phyloP scores from a whole-genome alignment of 2,888 invertebrate species.

The Folsomia candida region DNA sequence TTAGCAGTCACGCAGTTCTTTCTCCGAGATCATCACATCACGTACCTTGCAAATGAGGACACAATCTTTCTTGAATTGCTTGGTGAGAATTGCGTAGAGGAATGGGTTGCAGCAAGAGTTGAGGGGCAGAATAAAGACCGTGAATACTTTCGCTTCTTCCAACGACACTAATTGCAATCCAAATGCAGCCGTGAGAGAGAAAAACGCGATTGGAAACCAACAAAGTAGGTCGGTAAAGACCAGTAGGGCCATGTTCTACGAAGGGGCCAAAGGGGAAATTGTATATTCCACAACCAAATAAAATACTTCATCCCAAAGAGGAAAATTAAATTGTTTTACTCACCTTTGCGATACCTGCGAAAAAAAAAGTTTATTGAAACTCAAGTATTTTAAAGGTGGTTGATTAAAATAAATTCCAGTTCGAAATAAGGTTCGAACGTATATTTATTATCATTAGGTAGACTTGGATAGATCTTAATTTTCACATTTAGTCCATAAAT shows the following conservation, averaged over 20 bases:
- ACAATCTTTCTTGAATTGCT: constrained; percentile 96
- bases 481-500: too few relatives aligned
- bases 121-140: constrained; percentile 90
- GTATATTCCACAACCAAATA: too few relatives aligned
- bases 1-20: neutral
- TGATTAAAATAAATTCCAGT: too few relatives aligned
- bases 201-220: constrained; percentile 97
- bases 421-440: too few relatives aligned
- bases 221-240: constrained; percentile 97
- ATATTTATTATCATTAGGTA: too few relatives aligned
- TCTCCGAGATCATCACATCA: neutral
- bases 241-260: constrained; percentile 91
- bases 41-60: constrained; percentile 79
- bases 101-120: constrained; percentile 98
- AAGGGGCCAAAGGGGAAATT: too few relatives aligned
- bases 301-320: too few relatives aligned
- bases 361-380: too few relatives aligned
- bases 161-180: constrained; percentile 85
- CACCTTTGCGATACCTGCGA: too few relatives aligned
- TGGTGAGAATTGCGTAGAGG: constrained; percentile 93
- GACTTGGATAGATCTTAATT: too few relatives aligned
- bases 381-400: too few relatives aligned
- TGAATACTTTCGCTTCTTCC: constrained; percentile 90
- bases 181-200: constrained; percentile 88
- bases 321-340: too few relatives aligned